Base-by-base conservation (phyloP, 53 echinoderm and acorn worm species). In the Patiria pectinifera region DNA sequence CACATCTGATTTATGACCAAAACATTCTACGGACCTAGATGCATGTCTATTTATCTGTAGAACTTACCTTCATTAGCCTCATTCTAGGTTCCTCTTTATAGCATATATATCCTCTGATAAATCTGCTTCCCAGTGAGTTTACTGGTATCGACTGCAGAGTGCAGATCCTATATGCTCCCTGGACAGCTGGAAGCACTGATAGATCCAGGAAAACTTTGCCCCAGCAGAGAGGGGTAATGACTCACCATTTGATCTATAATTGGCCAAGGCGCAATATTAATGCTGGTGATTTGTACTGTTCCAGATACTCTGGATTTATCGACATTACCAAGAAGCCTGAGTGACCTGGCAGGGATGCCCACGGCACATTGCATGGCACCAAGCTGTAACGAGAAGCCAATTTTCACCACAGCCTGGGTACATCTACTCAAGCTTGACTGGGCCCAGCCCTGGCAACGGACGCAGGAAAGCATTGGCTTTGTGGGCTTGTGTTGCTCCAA, bases 361-460 rank as follows among this genome's bases (percentile, higher is more conserved):
- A 91, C 94, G 15, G 94, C 95, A 5, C 93, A 93, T 86, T 96
- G 96, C 86, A 86, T 87, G 45, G 94, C 93, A n/a, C 96, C 94
- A 2, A 93, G 85, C 79, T 92, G 94, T 66, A 89, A 90, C n/a
- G 92, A 92, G 25, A 87, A 89, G n/a, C 87, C 91, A 2, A 87
- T 96, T 24, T 96, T 96, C 49, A 96, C 96, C 12, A 35, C 61
- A 66, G 93, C 94, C 13, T 96, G 93, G 74, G 94, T 94, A 10
- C 95, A 95, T n/a, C 92, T 95, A 1, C 88, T 96, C 48, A 90
- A 96, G 62, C 80, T 95, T 15, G 86, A 91, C 7, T 95, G 95
- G 95, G 88, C 95, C 26, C 95, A 95, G 76, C 72, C 84, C 2
- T 94, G 86, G 84, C 88, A 93, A 22, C 91, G 76, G 15, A 76